Conservation (phyloP, 1,140 invertebrate species). For the Diploscapter pachys region DNA sequence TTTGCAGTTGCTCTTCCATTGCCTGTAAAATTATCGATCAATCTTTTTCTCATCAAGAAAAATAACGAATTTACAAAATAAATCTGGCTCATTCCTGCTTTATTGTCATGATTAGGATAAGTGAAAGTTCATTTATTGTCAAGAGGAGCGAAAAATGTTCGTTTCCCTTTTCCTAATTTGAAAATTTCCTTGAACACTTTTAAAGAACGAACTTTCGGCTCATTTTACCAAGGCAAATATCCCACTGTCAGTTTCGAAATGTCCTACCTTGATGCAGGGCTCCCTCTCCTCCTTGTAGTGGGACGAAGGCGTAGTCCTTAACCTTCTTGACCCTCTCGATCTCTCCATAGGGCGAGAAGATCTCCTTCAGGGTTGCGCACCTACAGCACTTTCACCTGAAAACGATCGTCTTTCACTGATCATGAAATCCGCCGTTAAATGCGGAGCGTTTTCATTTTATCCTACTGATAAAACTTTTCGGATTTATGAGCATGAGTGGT, state of each 20-base stretch:
- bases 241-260: too few species aligned
- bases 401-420: neutral
- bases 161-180: too few species aligned
- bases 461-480: neutral
- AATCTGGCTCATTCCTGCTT: too few species aligned
- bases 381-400: slow-evolving; percentile 85
- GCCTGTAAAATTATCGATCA: slow-evolving; percentile 73
- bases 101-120: too few species aligned
- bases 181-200: slow-evolving; percentile 33
- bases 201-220: slow-evolving; percentile 14
- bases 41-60: too few species aligned
- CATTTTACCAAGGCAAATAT: too few species aligned
- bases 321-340: slow-evolving; percentile 93
- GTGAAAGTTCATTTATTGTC: too few species aligned
- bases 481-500: too few species aligned
- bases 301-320: slow-evolving; percentile 92
- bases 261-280: slow-evolving; percentile 77
- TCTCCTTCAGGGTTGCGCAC: slow-evolving; percentile 90
- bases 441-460: neutral
- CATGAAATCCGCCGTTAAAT: neutral
- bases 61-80: too few species aligned
- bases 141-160: too few species aligned
- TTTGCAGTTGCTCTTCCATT: slow-evolving; percentile 89
- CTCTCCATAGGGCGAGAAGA: slow-evolving; percentile 86
- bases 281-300: slow-evolving; percentile 97